phyloP scores from a whole-genome alignment of 2,888 invertebrate genomes.

The Xiphydria camelus region DNA sequence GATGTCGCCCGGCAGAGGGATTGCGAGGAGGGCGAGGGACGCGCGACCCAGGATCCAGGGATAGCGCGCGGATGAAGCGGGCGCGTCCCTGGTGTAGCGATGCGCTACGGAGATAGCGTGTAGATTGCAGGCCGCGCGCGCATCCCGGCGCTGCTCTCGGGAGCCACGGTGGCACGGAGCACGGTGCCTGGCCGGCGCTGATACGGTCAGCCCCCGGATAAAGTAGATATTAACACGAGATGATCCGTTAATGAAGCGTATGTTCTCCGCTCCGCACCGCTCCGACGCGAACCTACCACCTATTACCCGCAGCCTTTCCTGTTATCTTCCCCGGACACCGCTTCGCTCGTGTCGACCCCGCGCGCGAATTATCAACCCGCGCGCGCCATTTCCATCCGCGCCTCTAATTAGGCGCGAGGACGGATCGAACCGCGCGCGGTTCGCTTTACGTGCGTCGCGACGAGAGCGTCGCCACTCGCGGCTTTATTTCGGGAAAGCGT shows the following conservation, averaged over 20 bases:
- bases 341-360: slow-evolving; percentile 24
- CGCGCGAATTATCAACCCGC: slow-evolving; percentile 24
- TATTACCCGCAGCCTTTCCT: slow-evolving; percentile 55
- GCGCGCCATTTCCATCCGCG: slow-evolving; percentile 4
- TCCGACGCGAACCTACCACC: slow-evolving; percentile 35
- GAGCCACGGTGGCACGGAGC: slow-evolving; percentile 15
- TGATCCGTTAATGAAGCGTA: slow-evolving; percentile 59
- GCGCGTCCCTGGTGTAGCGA: slow-evolving; percentile 49
- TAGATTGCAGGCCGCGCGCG: slow-evolving; percentile 42
- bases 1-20: too few species aligned
- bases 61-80: slow-evolving; percentile 36
- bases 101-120: slow-evolving; percentile 44
- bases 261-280: slow-evolving; percentile 44
- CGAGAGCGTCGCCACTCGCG: too few species aligned
- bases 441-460: too few species aligned
- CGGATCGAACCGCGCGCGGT: not conserved
- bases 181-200: slow-evolving; percentile 54
- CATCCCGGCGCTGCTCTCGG: slow-evolving; percentile 7
- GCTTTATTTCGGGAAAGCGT: too few species aligned
- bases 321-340: slow-evolving; percentile 50
- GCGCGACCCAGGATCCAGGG: not conserved
- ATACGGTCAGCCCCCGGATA: slow-evolving; percentile 57
- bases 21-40: too few species aligned
- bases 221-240: slow-evolving; percentile 59
- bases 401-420: slow-evolving; percentile 11